Evolutionary conservation across 1,140 invertebrate species (phyloP).

Genomic region (Hypothenemus hampei): DNA sequence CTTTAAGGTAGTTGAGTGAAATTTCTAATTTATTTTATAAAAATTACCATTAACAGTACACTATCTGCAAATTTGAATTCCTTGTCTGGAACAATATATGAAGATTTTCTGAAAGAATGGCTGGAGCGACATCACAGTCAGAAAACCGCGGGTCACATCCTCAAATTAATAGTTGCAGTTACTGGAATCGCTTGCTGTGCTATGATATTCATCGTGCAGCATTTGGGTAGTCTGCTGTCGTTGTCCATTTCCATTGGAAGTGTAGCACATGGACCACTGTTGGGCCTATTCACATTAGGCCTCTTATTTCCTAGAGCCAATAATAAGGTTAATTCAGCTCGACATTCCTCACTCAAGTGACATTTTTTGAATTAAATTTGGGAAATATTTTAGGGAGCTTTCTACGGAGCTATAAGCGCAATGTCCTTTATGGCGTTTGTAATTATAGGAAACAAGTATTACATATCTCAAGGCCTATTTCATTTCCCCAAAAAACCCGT

Average conservation of each 20-base stretch:
- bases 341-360: not conserved
- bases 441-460: not conserved
- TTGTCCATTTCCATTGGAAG: constrained; percentile 59
- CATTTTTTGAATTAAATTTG: not conserved
- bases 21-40: constrained; percentile 13
- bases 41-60: too few relatives aligned
- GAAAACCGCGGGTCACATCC: constrained; percentile 44
- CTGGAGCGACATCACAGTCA: constrained; percentile 46
- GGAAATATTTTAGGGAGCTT: not conserved
- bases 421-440: constrained; percentile 1
- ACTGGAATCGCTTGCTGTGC: constrained; percentile 53
- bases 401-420: not conserved
- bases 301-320: constrained; percentile 62
- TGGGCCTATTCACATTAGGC: constrained; percentile 1
- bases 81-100: constrained; percentile 60
- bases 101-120: constrained; percentile 55
- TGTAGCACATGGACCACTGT: constrained; percentile 46
- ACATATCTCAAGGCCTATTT: not conserved
- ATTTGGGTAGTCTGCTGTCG: constrained; percentile 56
- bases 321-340: constrained; percentile 47
- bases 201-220: constrained; percentile 57
- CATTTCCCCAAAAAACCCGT: not conserved
- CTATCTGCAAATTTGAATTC: constrained; percentile 63
- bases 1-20: constrained; percentile 39
- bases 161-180: constrained; percentile 55